A percentile compares a stretch with the other conserved stretches of the same genome.
These are phyloP conservation scores for Acanthosepion pharaonis DNA, from an alignment of 2,888 invertebrate species.

Conservation along the genomic window DNA sequence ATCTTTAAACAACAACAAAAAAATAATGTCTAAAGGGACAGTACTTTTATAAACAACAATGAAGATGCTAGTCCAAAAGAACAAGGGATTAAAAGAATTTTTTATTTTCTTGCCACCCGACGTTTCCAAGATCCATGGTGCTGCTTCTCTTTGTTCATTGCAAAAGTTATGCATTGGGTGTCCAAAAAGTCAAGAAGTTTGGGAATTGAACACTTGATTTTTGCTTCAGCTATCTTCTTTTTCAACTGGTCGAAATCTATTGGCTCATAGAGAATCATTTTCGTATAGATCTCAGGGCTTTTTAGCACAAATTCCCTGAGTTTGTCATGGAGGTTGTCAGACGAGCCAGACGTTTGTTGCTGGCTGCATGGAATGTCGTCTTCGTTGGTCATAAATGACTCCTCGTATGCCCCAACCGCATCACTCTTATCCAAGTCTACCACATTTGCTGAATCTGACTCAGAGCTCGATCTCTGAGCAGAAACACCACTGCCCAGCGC, in stretches of 20 bases:
- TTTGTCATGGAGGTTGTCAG: constrained; percentile 49
- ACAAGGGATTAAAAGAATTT: too few species aligned
- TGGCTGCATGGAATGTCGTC: background rate
- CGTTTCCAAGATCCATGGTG: background rate
- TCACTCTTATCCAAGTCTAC: background rate
- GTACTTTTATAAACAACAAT: too few species aligned
- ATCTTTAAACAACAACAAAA: too few species aligned
- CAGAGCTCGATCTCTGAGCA: background rate
- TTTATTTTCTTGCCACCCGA: background rate
- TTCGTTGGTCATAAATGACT: background rate
- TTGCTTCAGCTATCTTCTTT: constrained; percentile 73
- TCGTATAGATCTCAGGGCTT: constrained; percentile 75
- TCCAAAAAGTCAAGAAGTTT: constrained; percentile 77
- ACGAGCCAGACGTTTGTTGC: background rate
- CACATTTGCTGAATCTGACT: background rate
- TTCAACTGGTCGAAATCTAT: constrained; percentile 76
- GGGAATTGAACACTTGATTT: constrained; percentile 75
- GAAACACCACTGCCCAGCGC: too few species aligned
- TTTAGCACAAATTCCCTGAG: constrained; percentile 70
- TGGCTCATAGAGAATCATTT: constrained; percentile 77
- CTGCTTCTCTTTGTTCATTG: background rate
- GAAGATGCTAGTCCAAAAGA: too few species aligned
- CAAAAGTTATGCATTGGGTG: constrained; percentile 42
- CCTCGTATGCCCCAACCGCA: background rate
- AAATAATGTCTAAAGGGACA: too few species aligned